These are phyloP conservation scores for Anastrepha obliqua DNA, from an alignment of 1,140 invertebrate species.

Conservation along the genomic window DNA sequence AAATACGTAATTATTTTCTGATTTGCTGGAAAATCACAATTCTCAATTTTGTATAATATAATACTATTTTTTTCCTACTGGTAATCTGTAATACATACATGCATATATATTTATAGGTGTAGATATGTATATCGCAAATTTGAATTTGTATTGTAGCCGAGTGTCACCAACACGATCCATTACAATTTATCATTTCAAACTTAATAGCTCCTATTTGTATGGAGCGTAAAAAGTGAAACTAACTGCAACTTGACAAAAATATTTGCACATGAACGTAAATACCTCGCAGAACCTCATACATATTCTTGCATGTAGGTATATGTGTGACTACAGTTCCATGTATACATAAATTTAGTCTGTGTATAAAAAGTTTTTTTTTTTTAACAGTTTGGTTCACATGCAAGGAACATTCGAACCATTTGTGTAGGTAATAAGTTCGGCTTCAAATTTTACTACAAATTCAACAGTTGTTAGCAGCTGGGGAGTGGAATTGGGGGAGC, in stretches of 20 bases:
- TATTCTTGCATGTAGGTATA: background rate
- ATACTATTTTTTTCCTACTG: too few relatives aligned
- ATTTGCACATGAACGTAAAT: conserved; percentile 50
- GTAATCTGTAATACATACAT: background rate
- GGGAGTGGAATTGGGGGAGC: too few relatives aligned
- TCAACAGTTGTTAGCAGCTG: too few relatives aligned
- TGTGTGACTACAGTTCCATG: background rate
- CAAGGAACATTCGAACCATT: background rate
- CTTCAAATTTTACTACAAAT: background rate
- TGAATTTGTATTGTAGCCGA: background rate
- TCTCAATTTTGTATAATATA: too few relatives aligned
- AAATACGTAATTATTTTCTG: too few relatives aligned
- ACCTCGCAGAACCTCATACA: background rate
- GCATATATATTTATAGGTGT: background rate
- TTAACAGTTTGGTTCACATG: too few relatives aligned
- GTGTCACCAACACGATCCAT: background rate
- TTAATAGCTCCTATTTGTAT: background rate
- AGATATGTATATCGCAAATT: too few relatives aligned
- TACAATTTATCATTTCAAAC: conserved; percentile 37
- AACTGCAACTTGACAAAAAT: background rate
- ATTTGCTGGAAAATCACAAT: too few relatives aligned
- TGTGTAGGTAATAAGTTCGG: background rate
- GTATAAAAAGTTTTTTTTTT: too few relatives aligned
- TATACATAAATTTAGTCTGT: too few relatives aligned
- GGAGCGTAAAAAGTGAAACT: background rate